Base-by-base conservation (phyloP, 1,140 invertebrate species). In the Drosophila fuyamai region DNA sequence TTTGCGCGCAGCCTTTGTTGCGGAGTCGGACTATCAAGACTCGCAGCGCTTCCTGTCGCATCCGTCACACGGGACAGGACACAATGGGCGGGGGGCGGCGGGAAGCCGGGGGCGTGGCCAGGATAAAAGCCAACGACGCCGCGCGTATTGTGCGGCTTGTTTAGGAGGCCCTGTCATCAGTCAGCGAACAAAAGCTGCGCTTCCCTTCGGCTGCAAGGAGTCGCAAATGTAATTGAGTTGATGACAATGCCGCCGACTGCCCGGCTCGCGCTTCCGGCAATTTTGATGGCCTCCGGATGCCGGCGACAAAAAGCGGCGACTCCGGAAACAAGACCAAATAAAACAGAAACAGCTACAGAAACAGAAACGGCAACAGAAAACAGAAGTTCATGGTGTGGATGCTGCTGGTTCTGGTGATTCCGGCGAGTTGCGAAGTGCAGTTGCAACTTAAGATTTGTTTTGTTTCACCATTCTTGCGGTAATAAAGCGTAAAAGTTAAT, bases 401-500 rank as follows among this genome's bases (percentile, higher is more conserved):
- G n/a, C 29, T 2, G 47, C 7, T 12, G 43, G 4, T 23, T 23
- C 23, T 23, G 23, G 23, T 23, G 23, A 4, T 23, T 23, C 23
- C 23, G 23, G n/a, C 8, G 14, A 47, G 44, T 36, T 32, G 43
- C 23, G 16, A 60, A 65, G 43, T 70, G 67, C 54, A 76, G 59
- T 50, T 41, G 67, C 77, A 85, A 63, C 76, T 68, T 59, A 44
- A 68, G 78, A 60, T 82, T 86, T 88, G 79, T 88, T 86, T 70
- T 88, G 71, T 76, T 86, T 86, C 55, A 51, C 75, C 76, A 82
- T 73, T 81, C 74, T 82, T 71, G 78, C 41, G 75, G 83, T 88
- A 88, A 86, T 82, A 86, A 88, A 86, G 83, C 82, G 76, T 88
- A 79, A 88, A 88, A 88, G 79, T 82, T 82, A 82, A 88, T 88